These are phyloP conservation scores for Aldabrachelys gigantea DNA, from an alignment of 2,113 vertebrate genomes.

Conservation along the genomic window DNA sequence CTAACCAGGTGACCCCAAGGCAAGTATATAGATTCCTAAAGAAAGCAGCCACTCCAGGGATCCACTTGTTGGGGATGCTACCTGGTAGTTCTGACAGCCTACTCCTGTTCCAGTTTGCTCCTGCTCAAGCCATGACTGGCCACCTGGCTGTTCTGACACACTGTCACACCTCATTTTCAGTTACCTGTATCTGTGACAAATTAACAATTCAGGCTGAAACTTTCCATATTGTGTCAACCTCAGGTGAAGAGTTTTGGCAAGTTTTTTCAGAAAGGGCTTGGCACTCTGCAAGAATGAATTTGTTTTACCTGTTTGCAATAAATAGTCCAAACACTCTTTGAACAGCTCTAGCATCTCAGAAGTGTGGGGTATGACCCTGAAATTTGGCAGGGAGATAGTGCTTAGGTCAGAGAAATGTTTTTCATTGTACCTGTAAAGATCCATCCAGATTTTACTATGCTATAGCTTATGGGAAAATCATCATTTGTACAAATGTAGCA, in stretches of 20 bases:
- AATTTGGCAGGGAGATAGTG: neutral
- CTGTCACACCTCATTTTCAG: neutral
- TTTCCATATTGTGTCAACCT: neutral
- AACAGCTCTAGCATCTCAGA: neutral
- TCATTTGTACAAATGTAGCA: neutral
- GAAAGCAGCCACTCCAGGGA: too few relatives aligned
- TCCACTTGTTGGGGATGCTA: too few relatives aligned
- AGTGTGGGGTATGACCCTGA: neutral
- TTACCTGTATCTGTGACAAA: neutral
- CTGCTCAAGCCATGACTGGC: too few relatives aligned
- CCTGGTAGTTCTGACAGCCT: too few relatives aligned
- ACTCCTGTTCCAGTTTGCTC: too few relatives aligned
- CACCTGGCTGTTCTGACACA: too few relatives aligned
- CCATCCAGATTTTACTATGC: neutral
- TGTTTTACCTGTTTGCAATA: neutral
- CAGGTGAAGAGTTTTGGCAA: neutral
- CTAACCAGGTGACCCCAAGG: neutral
- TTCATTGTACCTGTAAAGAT: neutral
- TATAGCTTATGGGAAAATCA: rapidly evolving
- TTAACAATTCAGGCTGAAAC: neutral
- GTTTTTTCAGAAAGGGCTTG: neutral
- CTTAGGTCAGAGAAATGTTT: neutral
- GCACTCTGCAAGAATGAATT: neutral
- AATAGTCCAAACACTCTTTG: neutral
- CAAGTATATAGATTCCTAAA: neutral